Base-by-base conservation (phyloP, 2,797 vertebrate genomes). In the Dallia pectoralis region DNA sequence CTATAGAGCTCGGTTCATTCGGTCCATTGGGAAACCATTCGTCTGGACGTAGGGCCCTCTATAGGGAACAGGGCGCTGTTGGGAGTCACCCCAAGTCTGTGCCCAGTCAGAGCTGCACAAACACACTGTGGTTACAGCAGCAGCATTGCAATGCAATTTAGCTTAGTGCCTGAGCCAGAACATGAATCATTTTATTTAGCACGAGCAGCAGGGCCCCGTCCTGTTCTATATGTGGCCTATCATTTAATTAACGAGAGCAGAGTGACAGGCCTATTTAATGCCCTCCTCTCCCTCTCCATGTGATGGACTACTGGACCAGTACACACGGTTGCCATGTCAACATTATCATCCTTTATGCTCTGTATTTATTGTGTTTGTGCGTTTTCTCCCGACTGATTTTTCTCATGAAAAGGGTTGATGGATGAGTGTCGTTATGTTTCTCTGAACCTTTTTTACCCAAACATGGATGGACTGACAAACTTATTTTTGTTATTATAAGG, bases 211-310 rank as follows among this genome's bases (percentile, higher is more conserved):
- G 82, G 86, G 40, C 40, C 91, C 91, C 87, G 0, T 22, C 53
- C 88, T 84, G 89, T 87, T 90, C 89, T 89, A 90, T 89, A 90
- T 90, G 89, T 89, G 86, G 91, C 85, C 88, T 87, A 87, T 94
- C 90, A 94, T 93, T 93, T 93, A 91, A 94, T 94, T 94, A 94
- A 92, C 90, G 86, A 81, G 89, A 86, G 86, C 85, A 91, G 88
- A 91, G 88, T 92, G 91, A 92, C 92, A 91, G 84, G 62, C 83
- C 87, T 91, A 74, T 76, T 93, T 91, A 87, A 87, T 85, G 84
- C 87, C 83, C 86, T 81, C 79, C 77, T 78, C 70, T 78, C 66
- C 70, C 74, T 73, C 80, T 73, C 80, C 74, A 77, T 85, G 84
- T 87, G 87, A 25, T 44, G 70, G 18, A 14, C 7, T 74, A 72